Evolutionary conservation across 2,888 invertebrate genomes (phyloP).

Genomic region (Athetis lepigone): DNA sequence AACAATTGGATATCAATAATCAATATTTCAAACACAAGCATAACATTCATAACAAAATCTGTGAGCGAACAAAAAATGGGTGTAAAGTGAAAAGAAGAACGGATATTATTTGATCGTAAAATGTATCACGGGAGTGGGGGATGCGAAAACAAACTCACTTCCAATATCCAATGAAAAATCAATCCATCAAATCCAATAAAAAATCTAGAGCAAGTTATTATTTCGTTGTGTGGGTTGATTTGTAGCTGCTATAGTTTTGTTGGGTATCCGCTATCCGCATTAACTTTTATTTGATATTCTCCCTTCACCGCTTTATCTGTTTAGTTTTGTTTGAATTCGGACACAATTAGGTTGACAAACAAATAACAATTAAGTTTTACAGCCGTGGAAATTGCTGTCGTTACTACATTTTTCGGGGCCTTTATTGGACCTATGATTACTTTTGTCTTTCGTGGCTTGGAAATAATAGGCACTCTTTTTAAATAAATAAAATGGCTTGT

Average conservation of each 20-base stretch:
- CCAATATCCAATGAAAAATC: conserved; percentile 78
- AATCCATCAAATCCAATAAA: conserved; percentile 78
- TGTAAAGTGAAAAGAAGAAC: conserved; percentile 71
- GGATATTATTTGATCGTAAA: conserved; percentile 75
- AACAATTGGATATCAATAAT: conserved; percentile 54
- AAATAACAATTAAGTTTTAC: conserved; percentile 47
- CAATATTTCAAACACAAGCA: conserved; percentile 58
- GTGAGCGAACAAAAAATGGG: conserved; percentile 67
- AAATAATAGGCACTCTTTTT: background rate
- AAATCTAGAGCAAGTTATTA: conserved; percentile 72
- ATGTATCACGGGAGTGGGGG: conserved; percentile 71
- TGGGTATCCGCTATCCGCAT: conserved; percentile 32
- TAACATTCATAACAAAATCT: conserved; percentile 61
- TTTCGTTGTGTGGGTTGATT: conserved; percentile 61
- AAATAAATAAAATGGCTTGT: too few relatives aligned
- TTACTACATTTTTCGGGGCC: conserved; percentile 10
- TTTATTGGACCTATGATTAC: conserved; percentile 1
- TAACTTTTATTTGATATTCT: conserved; percentile 42
- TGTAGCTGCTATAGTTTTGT: conserved; percentile 52
- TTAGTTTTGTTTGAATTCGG: conserved; percentile 40
- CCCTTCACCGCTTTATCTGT: conserved; percentile 24
- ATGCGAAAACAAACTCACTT: conserved; percentile 72
- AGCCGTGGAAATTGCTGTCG: conserved; percentile 18
- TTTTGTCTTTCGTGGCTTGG: background rate
- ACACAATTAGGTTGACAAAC: conserved; percentile 25